Evolutionary conservation across 2,797 vertebrate species (phyloP).

Genomic region (Cyclopterus lumpus): DNA sequence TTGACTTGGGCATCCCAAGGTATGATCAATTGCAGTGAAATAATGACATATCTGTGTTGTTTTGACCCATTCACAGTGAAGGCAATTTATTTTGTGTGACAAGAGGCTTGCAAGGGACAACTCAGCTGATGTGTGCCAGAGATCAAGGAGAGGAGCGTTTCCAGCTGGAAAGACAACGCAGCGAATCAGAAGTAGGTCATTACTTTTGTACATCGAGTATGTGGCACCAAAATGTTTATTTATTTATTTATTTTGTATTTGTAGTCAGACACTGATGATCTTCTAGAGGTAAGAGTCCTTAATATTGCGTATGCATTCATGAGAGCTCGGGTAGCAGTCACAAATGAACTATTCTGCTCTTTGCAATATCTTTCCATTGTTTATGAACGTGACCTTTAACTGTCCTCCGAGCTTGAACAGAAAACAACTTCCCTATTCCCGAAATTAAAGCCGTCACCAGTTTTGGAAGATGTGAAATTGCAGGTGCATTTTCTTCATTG

Average conservation of each 20-base stretch:
- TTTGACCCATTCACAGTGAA: constrained; percentile 86
- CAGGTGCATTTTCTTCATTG: background rate
- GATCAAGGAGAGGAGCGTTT: constrained; percentile 68
- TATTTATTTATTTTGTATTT: background rate
- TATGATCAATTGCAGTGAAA: constrained; percentile 88
- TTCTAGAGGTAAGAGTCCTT: background rate
- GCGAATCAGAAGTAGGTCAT: constrained; percentile 63
- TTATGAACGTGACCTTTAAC: background rate
- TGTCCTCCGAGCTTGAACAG: background rate
- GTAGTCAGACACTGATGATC: background rate
- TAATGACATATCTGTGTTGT: constrained; percentile 88
- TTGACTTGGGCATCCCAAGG: constrained; percentile 87
- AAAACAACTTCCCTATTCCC: background rate
- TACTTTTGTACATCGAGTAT: constrained; percentile 33
- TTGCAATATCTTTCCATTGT: background rate
- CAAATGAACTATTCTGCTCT: background rate
- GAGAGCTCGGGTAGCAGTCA: background rate
- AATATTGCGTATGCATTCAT: background rate
- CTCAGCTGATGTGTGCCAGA: constrained; percentile 77
- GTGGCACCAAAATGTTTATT: background rate
- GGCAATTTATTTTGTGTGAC: constrained; percentile 89
- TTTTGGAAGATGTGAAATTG: background rate
- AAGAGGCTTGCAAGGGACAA: constrained; percentile 82
- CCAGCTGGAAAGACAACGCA: constrained; percentile 49
- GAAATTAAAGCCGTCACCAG: background rate